These are phyloP conservation scores for Oscheius onirici DNA, from an alignment of 2,888 invertebrate species.

Conservation along the genomic window DNA sequence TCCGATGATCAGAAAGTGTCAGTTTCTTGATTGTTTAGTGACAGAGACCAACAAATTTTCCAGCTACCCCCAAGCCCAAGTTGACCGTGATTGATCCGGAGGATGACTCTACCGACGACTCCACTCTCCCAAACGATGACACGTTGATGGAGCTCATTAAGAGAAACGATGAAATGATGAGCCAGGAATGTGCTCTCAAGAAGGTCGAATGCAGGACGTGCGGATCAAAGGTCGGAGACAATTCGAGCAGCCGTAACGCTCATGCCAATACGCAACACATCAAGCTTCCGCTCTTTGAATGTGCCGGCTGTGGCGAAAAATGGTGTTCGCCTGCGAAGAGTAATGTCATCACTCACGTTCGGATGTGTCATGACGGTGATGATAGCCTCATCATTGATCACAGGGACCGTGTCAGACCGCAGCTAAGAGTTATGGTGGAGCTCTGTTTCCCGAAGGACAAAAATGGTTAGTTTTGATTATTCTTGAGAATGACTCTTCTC, in stretches of 20 bases:
- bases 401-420: background rate
- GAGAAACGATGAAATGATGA: background rate
- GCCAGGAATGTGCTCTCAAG: too few relatives aligned
- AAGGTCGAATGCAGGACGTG: background rate
- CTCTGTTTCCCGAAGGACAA: slow-evolving; percentile 7
- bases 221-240: background rate
- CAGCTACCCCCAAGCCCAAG: too few relatives aligned
- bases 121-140: too few relatives aligned
- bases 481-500: too few relatives aligned
- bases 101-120: too few relatives aligned
- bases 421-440: background rate
- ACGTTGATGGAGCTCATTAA: background rate
- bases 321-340: background rate
- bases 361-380: background rate
- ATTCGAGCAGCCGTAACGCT: slow-evolving; percentile 3
- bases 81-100: too few relatives aligned
- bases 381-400: slow-evolving; percentile 8
- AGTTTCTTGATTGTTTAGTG: too few relatives aligned
- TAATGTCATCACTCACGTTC: background rate
- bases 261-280: slow-evolving; percentile 15
- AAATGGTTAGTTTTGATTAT: too few relatives aligned
- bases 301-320: background rate
- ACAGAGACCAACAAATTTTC: too few relatives aligned
- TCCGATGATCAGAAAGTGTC: too few relatives aligned
- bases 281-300: background rate